Base-by-base conservation (phyloP, 2,888 invertebrate species). In the Eucriotettix oculatus region DNA sequence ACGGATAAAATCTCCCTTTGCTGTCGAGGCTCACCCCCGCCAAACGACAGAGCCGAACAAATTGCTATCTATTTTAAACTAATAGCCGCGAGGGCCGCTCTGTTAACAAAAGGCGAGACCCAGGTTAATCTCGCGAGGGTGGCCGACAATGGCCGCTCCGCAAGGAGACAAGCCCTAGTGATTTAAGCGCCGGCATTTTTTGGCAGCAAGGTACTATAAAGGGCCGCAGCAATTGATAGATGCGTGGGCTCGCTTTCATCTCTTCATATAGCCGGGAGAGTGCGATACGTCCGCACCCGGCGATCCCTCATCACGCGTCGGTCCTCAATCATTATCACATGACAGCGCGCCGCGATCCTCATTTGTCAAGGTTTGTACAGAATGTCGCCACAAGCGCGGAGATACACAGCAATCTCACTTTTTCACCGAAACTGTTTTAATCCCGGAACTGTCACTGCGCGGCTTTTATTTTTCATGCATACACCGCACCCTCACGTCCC, bases 291-390 rank as follows among this genome's bases (percentile, higher is more conserved):
- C 29, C 29, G 29, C 29, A 29, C 29, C 29, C 29, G 29, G 29
- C 29, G 29, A 29, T 29, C 29, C 29, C 29, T 29, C 29, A 29
- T 29, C 29, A 29, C 29, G 44, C 57, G 54, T 53, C 56, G 54
- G 62, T 62, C 62, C 64, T 65, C 64, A 63, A 65, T 65, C 64
- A 65, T 65, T 62, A 60, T 61, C 60, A 62, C 63, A 61, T 63
- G 64, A 65, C 64, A 65, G 64, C 60, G 59, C 54, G 59, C 58
- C 60, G 59, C 62, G 56, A 59, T 58, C 62, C 62, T 62, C 64
- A 64, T 64, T 64, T 64, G 64, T 64, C 64, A 64, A 59, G 58
- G 40, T 41, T 11, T 41, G 29, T 11, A 11, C 55, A n/a, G 42
- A 29, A 12, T 58, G 52, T 16, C 54, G 48, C 44, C 58, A 41